Evolutionary conservation across 2,888 invertebrate genomes (phyloP).

Genomic region (Agriotes lineatus): DNA sequence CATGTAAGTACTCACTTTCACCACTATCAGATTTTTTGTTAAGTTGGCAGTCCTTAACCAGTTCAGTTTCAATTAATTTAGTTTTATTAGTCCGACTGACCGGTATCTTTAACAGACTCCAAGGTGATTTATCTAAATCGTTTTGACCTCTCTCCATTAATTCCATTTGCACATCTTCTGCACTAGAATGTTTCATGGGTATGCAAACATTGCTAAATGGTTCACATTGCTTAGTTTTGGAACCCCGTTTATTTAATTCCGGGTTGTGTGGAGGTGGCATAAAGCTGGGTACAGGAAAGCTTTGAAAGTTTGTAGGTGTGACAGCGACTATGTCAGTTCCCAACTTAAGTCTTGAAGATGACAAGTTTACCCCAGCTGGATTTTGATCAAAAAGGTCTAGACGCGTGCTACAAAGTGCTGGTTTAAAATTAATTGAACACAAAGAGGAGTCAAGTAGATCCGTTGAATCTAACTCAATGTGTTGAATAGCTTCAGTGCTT

Average conservation of each 20-base stretch:
- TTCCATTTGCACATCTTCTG: too few species aligned
- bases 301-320: too few species aligned
- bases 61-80: background rate
- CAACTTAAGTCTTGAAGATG: too few species aligned
- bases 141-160: too few species aligned
- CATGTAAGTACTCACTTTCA: background rate
- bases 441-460: background rate
- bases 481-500: background rate
- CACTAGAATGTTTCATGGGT: too few species aligned
- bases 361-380: background rate
- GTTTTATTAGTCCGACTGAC: background rate
- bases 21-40: background rate
- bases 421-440: conserved; percentile 8
- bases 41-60: background rate
- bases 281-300: too few species aligned
- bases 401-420: conserved; percentile 1
- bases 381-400: background rate
- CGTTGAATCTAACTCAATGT: background rate
- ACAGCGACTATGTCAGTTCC: too few species aligned
- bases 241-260: too few species aligned
- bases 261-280: too few species aligned
- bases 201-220: background rate
- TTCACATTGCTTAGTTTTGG: too few species aligned
- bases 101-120: background rate
- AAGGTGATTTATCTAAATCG: background rate